Evolutionary conservation across 2,797 vertebrate genomes (phyloP).

Genomic region (Darevskia nairensis): DNA sequence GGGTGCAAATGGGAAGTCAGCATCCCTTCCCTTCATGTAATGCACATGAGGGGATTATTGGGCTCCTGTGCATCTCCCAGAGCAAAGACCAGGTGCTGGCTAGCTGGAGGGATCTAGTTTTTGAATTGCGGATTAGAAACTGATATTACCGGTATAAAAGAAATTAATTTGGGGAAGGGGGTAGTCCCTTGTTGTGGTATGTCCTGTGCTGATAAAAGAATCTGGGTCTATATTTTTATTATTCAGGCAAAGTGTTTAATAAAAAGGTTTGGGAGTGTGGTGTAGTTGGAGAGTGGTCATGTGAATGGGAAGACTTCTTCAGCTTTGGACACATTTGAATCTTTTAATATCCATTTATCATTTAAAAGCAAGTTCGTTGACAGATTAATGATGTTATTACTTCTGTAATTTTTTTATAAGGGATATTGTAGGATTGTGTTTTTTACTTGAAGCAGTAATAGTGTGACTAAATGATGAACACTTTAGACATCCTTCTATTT

Average conservation of each 20-base stretch:
- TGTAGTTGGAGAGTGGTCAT: not conserved
- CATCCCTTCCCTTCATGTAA: not conserved
- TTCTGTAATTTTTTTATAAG: not conserved
- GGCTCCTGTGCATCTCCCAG: not conserved
- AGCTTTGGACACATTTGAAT: not conserved
- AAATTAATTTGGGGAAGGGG: too few species aligned
- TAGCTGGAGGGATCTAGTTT: not conserved
- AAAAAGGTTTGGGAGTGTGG: not conserved
- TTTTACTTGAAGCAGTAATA: too few species aligned
- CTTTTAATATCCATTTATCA: too few species aligned
- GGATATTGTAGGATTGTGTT: not conserved
- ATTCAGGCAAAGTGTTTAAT: not conserved
- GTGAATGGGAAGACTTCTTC: not conserved
- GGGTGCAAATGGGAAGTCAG: too few species aligned
- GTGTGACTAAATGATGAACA: too few species aligned
- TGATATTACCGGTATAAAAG: not conserved
- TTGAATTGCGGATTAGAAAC: not conserved
- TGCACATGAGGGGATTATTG: not conserved
- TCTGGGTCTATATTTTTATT: not conserved
- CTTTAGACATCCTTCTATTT: not conserved
- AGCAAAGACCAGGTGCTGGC: not conserved
- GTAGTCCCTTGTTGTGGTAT: too few species aligned
- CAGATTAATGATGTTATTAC: not conserved
- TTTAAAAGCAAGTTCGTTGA: not conserved
- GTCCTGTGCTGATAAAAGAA: not conserved